Evolutionary conservation across 2,797 vertebrate species (phyloP), one percentile per base, ranked within the genome.

Genomic region (Spinus olivaceus): DNA sequence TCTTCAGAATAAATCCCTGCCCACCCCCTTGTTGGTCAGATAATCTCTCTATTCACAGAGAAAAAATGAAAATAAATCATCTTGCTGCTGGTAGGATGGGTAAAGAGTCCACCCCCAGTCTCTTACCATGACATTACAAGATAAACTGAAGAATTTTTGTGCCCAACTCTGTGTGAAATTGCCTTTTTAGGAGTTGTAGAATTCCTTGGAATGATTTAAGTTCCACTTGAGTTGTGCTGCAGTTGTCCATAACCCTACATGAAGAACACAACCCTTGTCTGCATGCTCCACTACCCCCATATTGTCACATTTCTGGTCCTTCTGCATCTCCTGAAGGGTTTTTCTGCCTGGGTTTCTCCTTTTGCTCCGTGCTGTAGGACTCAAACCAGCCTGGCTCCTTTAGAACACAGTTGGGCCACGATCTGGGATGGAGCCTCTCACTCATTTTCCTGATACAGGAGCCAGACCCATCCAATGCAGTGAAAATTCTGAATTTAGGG

Each of bases 371-470:
- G 30, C 28, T 51, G 35, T 42, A 19, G 25, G 10, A 37, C 6
- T 8, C 33, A 69, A 79, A 30, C 33, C 70, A 3, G 5, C 37
- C 7, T 37, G 41, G 44, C 28, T 67, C 12, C 61, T 64, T 35
- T 21, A 14, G 53, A 44, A 59, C 21, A 24, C 37, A 41, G 5
- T 0, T 35, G 42, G 10, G 16, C 42, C 4, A 1, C 2, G 3
- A 35, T 56, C 83, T 23, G 35, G 65, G 66, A 28, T 10, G 3
- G 47, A 76, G 14, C 24, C 30, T 53, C n/a, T 35, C 22, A 2
- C 33, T 72, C 50, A 6, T 46, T 79, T 79, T 71, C 47, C 70
- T 63, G 54, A 14, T 28, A 7, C 39, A 47, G 30, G 35, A 70
- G 11, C 30, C 41, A 88, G 76, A 5, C 16, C 9, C 41, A 20